Conservation (phyloP, 2,797 vertebrate genomes). For the Lindbergichthys nudifrons region DNA sequence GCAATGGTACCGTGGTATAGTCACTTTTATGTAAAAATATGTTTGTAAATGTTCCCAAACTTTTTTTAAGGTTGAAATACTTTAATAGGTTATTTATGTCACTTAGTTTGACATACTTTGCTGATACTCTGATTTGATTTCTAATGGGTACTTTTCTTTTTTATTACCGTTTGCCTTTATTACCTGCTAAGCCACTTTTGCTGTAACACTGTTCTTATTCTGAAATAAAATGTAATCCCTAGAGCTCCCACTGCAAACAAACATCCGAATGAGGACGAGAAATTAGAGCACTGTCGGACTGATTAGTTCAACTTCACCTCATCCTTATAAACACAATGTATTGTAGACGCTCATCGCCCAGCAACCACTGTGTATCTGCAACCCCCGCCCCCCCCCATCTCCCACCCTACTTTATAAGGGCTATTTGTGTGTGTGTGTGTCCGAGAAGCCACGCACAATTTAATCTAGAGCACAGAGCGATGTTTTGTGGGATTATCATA, state of each 20-base stretch:
- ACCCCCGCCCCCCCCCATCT: slow-evolving; percentile 7
- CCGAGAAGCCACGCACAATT: slow-evolving; percentile 35
- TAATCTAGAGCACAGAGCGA: slow-evolving; percentile 59
- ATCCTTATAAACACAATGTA: slow-evolving; percentile 38
- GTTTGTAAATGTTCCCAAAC: too few relatives aligned
- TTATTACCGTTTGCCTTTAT: too few relatives aligned
- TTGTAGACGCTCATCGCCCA: slow-evolving; percentile 42
- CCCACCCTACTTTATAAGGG: slow-evolving; percentile 22
- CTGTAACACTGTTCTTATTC: too few relatives aligned
- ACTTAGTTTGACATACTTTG: too few relatives aligned
- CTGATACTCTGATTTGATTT: too few relatives aligned
- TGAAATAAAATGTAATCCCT: not conserved
- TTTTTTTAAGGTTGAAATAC: too few relatives aligned
- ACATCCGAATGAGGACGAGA: slow-evolving; percentile 24
- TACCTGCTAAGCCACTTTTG: too few relatives aligned
- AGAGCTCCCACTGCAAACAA: slow-evolving; percentile 13
- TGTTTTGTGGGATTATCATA: slow-evolving; percentile 74
- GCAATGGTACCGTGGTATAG: too few relatives aligned
- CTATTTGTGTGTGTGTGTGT: slow-evolving; percentile 6
- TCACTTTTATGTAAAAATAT: too few relatives aligned
- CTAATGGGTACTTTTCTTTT: too few relatives aligned
- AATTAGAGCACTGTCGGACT: slow-evolving; percentile 40
- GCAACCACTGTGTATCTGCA: slow-evolving; percentile 43
- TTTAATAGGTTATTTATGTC: too few relatives aligned
- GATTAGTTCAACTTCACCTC: slow-evolving; percentile 67